Evolutionary conservation across 92 coral and sea anemone genomes (phyloP).

Genomic region (Porites evermanni): DNA sequence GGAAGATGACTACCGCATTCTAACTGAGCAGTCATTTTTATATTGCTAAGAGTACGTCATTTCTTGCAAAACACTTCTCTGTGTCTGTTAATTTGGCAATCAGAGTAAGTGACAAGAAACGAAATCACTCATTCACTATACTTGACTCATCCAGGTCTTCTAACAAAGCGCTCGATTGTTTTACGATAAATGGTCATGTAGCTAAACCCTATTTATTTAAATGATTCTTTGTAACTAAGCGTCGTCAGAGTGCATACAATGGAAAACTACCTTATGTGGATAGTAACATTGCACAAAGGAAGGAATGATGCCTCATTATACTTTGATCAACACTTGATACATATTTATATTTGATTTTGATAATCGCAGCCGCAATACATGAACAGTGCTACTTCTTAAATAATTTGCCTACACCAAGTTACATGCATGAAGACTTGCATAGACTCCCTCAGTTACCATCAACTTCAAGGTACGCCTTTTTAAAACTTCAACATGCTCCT

Average conservation of each 20-base stretch:
- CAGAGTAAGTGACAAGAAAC: too few species aligned
- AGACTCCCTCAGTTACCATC: neutral
- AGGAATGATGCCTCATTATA: neutral
- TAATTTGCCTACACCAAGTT: neutral
- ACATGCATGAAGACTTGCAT: neutral
- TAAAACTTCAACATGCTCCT: neutral
- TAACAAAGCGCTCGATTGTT: neutral
- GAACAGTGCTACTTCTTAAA: neutral
- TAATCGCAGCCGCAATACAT: neutral
- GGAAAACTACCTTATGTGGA: neutral
- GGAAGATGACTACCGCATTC: too few species aligned
- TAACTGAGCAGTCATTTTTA: too few species aligned
- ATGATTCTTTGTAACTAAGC: neutral
- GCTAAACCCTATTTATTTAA: neutral
- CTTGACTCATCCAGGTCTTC: neutral
- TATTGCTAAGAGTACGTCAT: too few species aligned
- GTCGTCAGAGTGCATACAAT: neutral
- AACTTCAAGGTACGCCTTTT: neutral
- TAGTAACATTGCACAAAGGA: neutral
- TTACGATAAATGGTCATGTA: neutral
- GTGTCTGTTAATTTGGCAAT: too few species aligned
- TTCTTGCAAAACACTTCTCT: too few species aligned
- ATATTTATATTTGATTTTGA: neutral
- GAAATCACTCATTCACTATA: too few species aligned
- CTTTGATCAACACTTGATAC: slow-evolving; percentile 2